Percentiles rank a stretch among this genome's conserved stretches.
These are phyloP conservation scores for Lasioglossum pauxillum DNA, from an alignment of 2,888 invertebrate genomes.

Conservation along the genomic window DNA sequence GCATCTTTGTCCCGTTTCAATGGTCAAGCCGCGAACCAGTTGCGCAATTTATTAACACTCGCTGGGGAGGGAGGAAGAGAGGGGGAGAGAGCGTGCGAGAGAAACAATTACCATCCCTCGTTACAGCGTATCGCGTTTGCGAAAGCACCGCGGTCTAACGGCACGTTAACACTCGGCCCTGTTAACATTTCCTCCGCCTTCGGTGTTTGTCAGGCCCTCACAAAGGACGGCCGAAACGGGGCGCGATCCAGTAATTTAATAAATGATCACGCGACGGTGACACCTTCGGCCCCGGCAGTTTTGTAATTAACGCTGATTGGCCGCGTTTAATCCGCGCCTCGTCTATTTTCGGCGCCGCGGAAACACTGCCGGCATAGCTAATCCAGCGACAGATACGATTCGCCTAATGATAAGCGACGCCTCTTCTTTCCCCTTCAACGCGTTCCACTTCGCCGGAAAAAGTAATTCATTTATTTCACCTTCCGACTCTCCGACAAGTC, in stretches of 20 bases:
- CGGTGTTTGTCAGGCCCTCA: conserved; percentile 8
- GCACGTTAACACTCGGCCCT: background rate
- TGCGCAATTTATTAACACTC: conserved; percentile 14
- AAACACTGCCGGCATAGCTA: background rate
- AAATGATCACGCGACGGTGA: conserved; percentile 5
- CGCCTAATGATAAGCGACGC: conserved; percentile 14
- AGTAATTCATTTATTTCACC: background rate
- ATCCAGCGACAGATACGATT: background rate
- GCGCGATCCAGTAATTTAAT: conserved; percentile 34
- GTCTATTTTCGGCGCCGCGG: conserved; percentile 4
- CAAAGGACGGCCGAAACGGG: conserved; percentile 19
- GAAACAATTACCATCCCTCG: conserved; percentile 30
- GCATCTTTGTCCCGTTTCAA: conserved; percentile 12
- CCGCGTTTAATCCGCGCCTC: conserved; percentile 7
- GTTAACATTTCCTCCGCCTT: conserved; percentile 14
- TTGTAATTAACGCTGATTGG: conserved; percentile 44
- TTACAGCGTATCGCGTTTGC: conserved; percentile 9
- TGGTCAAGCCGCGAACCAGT: background rate
- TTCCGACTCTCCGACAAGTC: background rate
- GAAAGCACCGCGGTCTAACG: background rate
- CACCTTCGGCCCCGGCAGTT: conserved; percentile 15
- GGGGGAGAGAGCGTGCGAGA: background rate
- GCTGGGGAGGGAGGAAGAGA: background rate
- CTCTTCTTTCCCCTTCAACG: conserved; percentile 28
- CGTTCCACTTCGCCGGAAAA: background rate